Evolutionary conservation across 2,888 invertebrate species (phyloP), one percentile per base, ranked within the genome.

Genomic region (Busseola fusca): DNA sequence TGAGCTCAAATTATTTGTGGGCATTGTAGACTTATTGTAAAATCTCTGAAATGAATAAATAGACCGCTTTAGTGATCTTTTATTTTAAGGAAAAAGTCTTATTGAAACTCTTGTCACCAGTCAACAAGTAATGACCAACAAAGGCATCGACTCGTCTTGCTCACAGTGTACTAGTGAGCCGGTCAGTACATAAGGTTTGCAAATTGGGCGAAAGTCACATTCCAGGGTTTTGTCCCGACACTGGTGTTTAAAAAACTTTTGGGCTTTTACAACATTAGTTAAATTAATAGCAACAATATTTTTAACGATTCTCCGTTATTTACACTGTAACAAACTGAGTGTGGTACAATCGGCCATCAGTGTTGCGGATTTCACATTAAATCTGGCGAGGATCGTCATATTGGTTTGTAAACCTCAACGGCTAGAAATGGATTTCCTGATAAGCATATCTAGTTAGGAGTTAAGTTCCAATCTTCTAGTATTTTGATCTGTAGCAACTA

Each of bases 291-390:
- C 58, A 12, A 16, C 14, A 37, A n/a, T 37, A 27, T 73, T 34
- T 1, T 1, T 7, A 18, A 30, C 21, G 2, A 1, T 45, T 64
- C n/a, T 16, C 30, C 18, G 1, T 34, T n/a, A 45, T 50, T n/a
- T n/a, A n/a, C n/a, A n/a, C 6, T 48, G 10, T 27, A 18, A 52
- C n/a, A 65, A 62, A 67, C 64, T 45, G 54, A 30, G 25, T 14
- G 18, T 18, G 18, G 74, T 78, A 64, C 52, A 57, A 40, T 21
- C 37, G 10, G 27, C 12, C 25, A 21, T 60, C 27, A 27, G 21
- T 60, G 72, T 45, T 56, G 59, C 30, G 54, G 54, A 79, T 14
- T 45, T 16, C 21, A 50, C 12, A 60, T 45, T 34, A 27, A 42
- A 57, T 50, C 50, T 57, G 12, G 21, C 1, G 16, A 30, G 40